phyloP scores from a whole-genome alignment of 2,113 vertebrate genomes.

The Zosterops pallidus region DNA sequence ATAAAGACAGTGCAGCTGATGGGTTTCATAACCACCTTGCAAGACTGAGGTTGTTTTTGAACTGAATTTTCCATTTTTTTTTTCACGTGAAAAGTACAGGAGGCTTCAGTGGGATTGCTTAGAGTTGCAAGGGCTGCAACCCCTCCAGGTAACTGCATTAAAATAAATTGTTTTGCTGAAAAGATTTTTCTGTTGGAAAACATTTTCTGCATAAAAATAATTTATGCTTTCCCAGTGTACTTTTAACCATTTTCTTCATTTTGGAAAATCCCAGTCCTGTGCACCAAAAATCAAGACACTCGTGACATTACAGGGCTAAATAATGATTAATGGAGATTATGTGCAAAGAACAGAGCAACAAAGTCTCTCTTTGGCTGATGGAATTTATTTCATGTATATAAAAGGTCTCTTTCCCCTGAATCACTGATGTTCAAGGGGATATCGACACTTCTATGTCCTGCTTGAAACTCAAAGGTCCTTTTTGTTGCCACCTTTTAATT shows the following conservation, averaged over 20 bases:
- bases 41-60: not conserved
- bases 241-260: not conserved
- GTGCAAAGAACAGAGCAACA: not conserved
- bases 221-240: not conserved
- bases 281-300: not conserved
- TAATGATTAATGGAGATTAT: not conserved
- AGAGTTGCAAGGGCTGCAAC: not conserved
- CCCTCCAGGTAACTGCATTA: not conserved
- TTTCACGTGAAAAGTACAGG: not conserved
- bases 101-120: not conserved
- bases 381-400: slow-evolving; percentile 18
- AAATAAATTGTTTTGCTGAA: not conserved
- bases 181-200: not conserved
- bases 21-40: not conserved
- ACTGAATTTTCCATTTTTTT: not conserved
- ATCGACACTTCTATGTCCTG: not conserved
- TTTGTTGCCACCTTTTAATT: slow-evolving; percentile 19
- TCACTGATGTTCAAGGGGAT: slow-evolving; percentile 27
- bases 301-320: not conserved
- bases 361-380: not conserved
- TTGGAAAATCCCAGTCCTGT: not conserved
- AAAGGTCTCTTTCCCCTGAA: not conserved
- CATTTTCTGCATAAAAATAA: not conserved
- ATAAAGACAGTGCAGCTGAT: not conserved
- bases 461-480: slow-evolving; percentile 3